phyloP scores from a whole-genome alignment of 2,113 vertebrate species.

The Bubo bubo region DNA sequence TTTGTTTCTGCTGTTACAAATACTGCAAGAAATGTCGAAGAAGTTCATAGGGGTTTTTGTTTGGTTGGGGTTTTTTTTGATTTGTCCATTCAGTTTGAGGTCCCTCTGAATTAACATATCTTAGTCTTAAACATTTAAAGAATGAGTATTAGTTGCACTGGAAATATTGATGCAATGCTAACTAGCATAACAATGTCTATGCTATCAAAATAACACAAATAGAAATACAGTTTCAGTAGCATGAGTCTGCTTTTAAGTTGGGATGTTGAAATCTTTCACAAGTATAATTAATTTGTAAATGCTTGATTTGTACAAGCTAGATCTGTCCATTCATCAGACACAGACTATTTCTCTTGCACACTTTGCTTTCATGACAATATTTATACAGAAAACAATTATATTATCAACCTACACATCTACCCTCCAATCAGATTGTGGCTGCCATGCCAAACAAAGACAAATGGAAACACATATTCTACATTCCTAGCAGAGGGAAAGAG shows the following conservation, averaged over 20 bases:
- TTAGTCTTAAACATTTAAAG: background rate
- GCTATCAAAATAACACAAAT: background rate
- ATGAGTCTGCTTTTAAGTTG: background rate
- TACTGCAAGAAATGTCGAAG: background rate
- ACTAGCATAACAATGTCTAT: background rate
- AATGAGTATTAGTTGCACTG: background rate
- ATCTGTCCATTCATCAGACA: constrained; percentile 1
- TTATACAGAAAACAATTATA: constrained; percentile 36
- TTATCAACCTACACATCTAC: constrained; percentile 14
- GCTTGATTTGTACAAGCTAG: background rate
- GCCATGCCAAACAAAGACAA: constrained; percentile 39
- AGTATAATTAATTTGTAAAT: constrained; percentile 37
- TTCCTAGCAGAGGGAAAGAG: constrained; percentile 5
- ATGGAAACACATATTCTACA: background rate
- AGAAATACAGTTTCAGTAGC: background rate
- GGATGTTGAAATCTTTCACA: constrained; percentile 24
- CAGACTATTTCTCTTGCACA: background rate
- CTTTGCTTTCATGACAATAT: constrained; percentile 17
- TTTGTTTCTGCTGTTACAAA: background rate
- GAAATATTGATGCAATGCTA: background rate
- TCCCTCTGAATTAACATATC: background rate
- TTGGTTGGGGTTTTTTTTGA: background rate
- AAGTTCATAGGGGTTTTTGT: fast-evolving
- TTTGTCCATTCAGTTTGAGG: background rate
- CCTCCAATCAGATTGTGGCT: constrained; percentile 15